Conservation (phyloP, 2,797 vertebrate species). For the Artibeus lituratus region DNA sequence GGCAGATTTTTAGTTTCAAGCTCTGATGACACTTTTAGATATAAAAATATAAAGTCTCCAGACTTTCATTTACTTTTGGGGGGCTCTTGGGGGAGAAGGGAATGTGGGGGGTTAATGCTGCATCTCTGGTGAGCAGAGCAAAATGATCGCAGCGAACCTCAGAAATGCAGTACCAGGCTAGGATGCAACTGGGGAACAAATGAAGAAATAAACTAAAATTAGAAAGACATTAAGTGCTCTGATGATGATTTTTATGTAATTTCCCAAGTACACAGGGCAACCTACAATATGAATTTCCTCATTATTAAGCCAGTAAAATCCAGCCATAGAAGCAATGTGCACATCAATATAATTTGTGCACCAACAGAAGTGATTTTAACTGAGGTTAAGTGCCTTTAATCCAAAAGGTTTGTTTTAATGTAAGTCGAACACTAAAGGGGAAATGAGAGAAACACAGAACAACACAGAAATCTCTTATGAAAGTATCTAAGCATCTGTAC, state of each 20-base stretch:
- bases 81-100: neutral
- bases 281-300: slow-evolving; percentile 54
- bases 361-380: slow-evolving; percentile 34
- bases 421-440: neutral
- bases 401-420: slow-evolving; percentile 45
- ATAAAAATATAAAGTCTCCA: neutral
- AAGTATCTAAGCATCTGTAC: neutral
- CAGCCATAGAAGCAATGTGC: slow-evolving; percentile 3
- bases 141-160: neutral
- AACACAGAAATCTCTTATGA: neutral
- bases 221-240: slow-evolving; percentile 57
- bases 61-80: neutral
- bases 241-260: slow-evolving; percentile 63
- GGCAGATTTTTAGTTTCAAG: neutral
- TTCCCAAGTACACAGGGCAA: slow-evolving; percentile 53
- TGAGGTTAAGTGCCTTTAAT: slow-evolving; percentile 45
- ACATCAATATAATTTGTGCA: slow-evolving; percentile 18
- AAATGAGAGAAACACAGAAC: neutral
- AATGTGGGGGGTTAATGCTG: neutral
- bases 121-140: neutral
- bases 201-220: slow-evolving; percentile 69
- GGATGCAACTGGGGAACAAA: slow-evolving; percentile 26
- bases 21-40: neutral
- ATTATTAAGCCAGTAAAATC: slow-evolving; percentile 46
- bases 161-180: neutral